These are phyloP conservation scores for Pseudomyrmex gracilis DNA, from an alignment of 1,140 invertebrate species.

Conservation along the genomic window DNA sequence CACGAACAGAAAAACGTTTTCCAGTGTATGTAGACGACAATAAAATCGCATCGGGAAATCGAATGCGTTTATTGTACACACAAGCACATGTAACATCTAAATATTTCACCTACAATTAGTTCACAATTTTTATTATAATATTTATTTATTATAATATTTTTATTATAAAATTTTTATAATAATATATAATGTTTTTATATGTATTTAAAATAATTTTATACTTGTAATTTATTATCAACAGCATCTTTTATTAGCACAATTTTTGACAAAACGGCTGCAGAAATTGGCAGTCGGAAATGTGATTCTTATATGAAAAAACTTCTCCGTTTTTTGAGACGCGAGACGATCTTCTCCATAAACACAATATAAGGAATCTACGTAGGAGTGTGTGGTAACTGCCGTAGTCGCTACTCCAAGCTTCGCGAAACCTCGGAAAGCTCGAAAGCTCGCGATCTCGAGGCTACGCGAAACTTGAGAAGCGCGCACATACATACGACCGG, in stretches of 20 bases:
- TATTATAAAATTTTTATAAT: neutral
- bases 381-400: constrained; percentile 35
- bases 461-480: constrained; percentile 44
- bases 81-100: neutral
- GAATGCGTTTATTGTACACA: neutral
- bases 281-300: too few species aligned
- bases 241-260: neutral
- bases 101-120: neutral
- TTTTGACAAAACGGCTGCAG: neutral
- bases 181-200: too few species aligned
- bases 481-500: neutral
- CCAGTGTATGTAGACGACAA: neutral
- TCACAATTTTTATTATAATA: neutral
- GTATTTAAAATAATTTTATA: too few species aligned
- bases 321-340: constrained; percentile 14
- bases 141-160: neutral
- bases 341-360: neutral
- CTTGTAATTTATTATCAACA: too few species aligned
- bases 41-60: neutral
- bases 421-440: constrained; percentile 64
- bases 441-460: constrained; percentile 56
- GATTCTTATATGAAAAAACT: too few species aligned
- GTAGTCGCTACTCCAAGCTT: constrained; percentile 33
- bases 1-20: neutral
- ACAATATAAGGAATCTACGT: constrained; percentile 28